phyloP scores from a whole-genome alignment of 2,113 vertebrate genomes.

The Pithys albifrons region DNA sequence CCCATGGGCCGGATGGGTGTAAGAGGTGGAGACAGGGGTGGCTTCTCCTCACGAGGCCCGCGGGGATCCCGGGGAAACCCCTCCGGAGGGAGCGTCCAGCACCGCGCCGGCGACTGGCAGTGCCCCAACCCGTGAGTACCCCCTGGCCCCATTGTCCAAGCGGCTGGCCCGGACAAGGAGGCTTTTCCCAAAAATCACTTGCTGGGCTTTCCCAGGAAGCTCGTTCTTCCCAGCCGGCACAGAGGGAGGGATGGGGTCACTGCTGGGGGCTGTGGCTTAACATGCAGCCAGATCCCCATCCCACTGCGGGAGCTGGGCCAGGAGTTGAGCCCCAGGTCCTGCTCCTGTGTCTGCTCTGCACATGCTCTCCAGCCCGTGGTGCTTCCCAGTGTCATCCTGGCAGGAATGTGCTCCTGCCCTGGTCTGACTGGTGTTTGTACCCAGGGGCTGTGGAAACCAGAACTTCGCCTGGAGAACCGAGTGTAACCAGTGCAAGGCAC shows the following conservation, averaged over 20 bases:
- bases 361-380: background rate
- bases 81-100: slow-evolving; percentile 90
- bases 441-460: slow-evolving; percentile 95
- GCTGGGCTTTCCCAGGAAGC: background rate
- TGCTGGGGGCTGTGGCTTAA: background rate
- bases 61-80: slow-evolving; percentile 88
- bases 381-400: background rate
- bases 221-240: background rate
- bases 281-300: background rate
- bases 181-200: background rate
- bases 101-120: slow-evolving; percentile 96
- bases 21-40: slow-evolving; percentile 85
- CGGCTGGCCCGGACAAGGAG: rapidly evolving
- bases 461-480: slow-evolving; percentile 98
- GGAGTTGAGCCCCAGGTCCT: background rate
- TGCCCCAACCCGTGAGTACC: slow-evolving; percentile 93
- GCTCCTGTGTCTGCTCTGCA: background rate
- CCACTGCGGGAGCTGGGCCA: background rate
- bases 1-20: slow-evolving; percentile 93
- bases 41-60: slow-evolving; percentile 88
- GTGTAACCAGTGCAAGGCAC: slow-evolving; percentile 99
- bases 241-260: background rate
- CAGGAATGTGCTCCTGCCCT: background rate
- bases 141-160: rapidly evolving
- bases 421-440: background rate